Conservation (phyloP, 2,888 invertebrate genomes). For the Papilio protenor region DNA sequence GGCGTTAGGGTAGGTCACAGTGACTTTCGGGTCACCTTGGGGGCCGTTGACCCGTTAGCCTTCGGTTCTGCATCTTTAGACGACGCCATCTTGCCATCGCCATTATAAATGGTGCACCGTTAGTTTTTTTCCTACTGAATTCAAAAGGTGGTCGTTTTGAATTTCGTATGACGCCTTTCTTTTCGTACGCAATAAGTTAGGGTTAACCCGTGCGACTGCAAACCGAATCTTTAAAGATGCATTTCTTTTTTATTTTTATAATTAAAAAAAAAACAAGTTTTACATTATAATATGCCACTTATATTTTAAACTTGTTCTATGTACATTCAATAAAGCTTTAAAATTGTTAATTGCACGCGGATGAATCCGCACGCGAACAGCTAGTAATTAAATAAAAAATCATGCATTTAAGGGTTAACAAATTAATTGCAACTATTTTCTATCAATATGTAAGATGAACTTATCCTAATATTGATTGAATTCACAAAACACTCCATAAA, state of each 20-base stretch:
- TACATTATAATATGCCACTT: neutral
- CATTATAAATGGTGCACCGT: conserved; percentile 46
- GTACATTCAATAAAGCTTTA: neutral
- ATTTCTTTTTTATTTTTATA: conserved; percentile 2
- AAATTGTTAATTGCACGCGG: neutral
- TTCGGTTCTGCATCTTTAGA: conserved; percentile 47
- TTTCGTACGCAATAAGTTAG: conserved; percentile 11
- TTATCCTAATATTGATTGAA: no score
- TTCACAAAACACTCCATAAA: no score
- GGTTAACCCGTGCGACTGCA: conserved; percentile 11
- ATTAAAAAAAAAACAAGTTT: neutral
- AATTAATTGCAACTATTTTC: no score
- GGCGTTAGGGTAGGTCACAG: conserved; percentile 71
- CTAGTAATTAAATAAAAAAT: no score
- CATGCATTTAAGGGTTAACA: no score
- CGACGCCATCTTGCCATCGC: conserved; percentile 18
- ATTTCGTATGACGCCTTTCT: conserved; percentile 28
- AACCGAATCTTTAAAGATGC: conserved; percentile 1
- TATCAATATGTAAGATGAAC: no score
- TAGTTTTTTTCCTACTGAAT: conserved; percentile 38
- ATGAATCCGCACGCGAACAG: no score
- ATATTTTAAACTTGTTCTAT: neutral
- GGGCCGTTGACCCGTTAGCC: conserved; percentile 64
- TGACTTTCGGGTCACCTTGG: conserved; percentile 77
- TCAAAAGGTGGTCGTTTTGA: conserved; percentile 24